Base-by-base conservation (phyloP, 2,888 invertebrate species). In the Abrostola tripartita region DNA sequence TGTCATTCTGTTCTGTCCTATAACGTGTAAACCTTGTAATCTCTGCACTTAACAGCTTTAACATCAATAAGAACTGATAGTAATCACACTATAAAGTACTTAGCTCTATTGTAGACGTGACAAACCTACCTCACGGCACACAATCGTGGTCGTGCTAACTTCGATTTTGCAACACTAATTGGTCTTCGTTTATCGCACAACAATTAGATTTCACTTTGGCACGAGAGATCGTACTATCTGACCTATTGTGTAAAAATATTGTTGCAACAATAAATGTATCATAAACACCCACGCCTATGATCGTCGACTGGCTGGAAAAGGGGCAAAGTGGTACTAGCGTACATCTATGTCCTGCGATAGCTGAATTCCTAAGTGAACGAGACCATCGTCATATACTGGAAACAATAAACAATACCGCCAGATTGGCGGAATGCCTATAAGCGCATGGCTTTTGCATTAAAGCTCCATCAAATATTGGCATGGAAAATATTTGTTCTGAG, bases 171-270 rank as follows among this genome's bases (percentile, higher is more conserved):
- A 79, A 78, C 60, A 58, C 63, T 76, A 76, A 78, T 74, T 70
- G 66, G 54, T 64, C 50, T 65, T 65, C 55, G 55, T 65, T 75
- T 74, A 68, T 75, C 65, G 42, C 49, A 64, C 52, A 52, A 62
- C 66, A 78, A 71, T 74, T 71, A 63, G 74, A 76, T 79, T 77
- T 71, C 66, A 65, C 65, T 78, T 56, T 54, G 57, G 70, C 61
- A 64, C 58, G 42, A 58, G 61, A 75, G 51, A 66, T 53, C 53
- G 49, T 62, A 61, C 69, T 63, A 76, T 50, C 69, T 79, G 78
- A 79, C 76, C 78, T 79, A 69, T 81, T 82, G 65, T 55, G 61
- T 42, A 70, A 68, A 69, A 53, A 65, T 44, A 65, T 58, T 74
- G 47, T 2, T 51, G 49, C n/a, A 54, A 67, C 35, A 74, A 42